Evolutionary conservation across 2,888 invertebrate genomes (phyloP).

Genomic region (Lucinisca nassula): DNA sequence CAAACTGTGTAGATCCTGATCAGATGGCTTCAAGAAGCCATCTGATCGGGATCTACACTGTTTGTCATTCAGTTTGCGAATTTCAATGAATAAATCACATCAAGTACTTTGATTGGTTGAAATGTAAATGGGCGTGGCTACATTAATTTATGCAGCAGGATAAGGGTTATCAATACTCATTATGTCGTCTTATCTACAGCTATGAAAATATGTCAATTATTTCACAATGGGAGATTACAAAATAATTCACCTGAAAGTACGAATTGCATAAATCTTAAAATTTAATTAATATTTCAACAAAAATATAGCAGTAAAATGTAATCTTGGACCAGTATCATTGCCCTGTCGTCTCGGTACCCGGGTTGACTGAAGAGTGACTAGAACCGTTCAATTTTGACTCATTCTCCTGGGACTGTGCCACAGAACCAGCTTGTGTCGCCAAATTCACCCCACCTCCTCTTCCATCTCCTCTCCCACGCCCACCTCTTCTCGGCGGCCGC

Average conservation of each 20-base stretch:
- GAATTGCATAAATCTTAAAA: not conserved
- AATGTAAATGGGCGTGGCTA: too few relatives aligned
- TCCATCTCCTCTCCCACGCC: not conserved
- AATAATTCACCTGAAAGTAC: not conserved
- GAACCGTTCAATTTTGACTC: not conserved
- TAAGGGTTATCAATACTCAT: too few relatives aligned
- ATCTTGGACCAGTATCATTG: not conserved
- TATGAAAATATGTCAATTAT: not conserved
- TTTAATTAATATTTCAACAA: not conserved
- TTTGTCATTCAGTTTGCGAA: too few relatives aligned
- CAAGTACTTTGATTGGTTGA: too few relatives aligned
- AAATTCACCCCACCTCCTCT: constrained; percentile 6
- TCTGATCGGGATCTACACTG: too few relatives aligned
- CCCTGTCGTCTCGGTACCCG: not conserved
- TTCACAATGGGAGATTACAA: not conserved
- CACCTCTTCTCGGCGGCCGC: not conserved
- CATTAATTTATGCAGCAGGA: too few relatives aligned
- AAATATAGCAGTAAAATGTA: not conserved
- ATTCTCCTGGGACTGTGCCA: not conserved
- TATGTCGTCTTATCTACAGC: too few relatives aligned
- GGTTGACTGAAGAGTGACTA: not conserved
- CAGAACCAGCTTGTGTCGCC: not conserved
- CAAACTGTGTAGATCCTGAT: too few relatives aligned
- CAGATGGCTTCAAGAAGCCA: too few relatives aligned
- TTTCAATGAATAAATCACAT: too few relatives aligned